Percentiles rank a stretch among this genome's conserved stretches.
Conservation (phyloP, 2,113 vertebrate genomes). For the Pyrgilauda ruficollis region DNA sequence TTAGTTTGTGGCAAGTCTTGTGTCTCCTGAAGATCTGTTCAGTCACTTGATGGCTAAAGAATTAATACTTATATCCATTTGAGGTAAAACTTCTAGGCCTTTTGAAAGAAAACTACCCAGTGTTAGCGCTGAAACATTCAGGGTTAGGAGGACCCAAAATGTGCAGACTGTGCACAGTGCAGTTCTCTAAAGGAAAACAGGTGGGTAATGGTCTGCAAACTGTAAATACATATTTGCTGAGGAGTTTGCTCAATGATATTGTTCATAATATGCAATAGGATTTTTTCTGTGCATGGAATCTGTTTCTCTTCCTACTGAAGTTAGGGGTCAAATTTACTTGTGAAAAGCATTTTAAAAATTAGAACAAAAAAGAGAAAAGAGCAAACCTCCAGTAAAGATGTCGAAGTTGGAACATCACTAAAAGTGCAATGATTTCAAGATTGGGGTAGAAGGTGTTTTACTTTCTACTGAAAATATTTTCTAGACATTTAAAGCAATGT, state of each 20-base stretch:
- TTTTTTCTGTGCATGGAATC: background rate
- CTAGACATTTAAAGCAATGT: background rate
- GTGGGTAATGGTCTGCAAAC: background rate
- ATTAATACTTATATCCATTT: background rate
- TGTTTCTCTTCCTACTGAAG: background rate
- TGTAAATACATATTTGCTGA: background rate
- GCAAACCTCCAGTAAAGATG: background rate
- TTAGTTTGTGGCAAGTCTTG: background rate
- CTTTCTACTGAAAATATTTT: background rate
- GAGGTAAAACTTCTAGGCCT: background rate
- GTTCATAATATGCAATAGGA: background rate
- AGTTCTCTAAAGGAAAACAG: background rate
- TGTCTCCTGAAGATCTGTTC: background rate
- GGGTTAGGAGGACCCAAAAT: background rate
- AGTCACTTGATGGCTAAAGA: background rate
- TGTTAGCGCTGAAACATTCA: background rate
- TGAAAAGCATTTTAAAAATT: background rate
- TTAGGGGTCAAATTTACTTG: background rate
- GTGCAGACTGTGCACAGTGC: rapidly evolving
- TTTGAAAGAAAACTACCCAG: background rate
- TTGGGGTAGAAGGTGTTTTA: background rate
- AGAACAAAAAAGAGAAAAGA: background rate
- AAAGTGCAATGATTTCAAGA: background rate
- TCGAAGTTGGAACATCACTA: background rate
- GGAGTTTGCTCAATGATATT: background rate